Conservation (phyloP, 2,797 vertebrate genomes). For the Lycodopsis pacificus region DNA sequence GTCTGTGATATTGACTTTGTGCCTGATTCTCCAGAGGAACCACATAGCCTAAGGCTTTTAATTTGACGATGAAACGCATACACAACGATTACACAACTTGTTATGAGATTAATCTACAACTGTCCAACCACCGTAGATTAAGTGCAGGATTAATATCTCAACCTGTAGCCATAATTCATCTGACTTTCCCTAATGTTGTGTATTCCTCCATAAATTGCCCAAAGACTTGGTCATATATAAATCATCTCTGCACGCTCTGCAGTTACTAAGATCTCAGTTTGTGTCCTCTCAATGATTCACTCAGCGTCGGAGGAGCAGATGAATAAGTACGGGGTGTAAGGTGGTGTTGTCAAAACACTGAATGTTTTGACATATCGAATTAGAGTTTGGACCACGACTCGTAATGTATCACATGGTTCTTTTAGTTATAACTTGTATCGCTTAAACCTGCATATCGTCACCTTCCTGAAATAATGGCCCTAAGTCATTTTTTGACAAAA, state of each 20-base stretch:
- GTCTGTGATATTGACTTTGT: background rate
- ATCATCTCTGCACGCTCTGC: slow-evolving; percentile 3
- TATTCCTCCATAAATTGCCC: slow-evolving; percentile 15
- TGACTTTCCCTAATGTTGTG: slow-evolving; percentile 2
- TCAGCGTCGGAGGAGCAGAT: slow-evolving; percentile 8
- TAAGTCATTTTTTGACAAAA: no score
- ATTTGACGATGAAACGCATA: background rate
- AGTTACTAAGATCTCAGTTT: slow-evolving; percentile 42
- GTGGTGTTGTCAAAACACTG: slow-evolving; percentile 28
- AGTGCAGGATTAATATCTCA: slow-evolving; percentile 4
- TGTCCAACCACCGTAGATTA: slow-evolving; percentile 8
- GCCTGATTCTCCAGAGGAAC: background rate
- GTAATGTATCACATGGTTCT: no score
- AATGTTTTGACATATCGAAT: slow-evolving; percentile 25
- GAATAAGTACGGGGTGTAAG: background rate
- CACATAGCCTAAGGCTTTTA: background rate
- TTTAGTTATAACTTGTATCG: no score
- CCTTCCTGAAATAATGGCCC: no score
- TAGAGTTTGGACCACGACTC: slow-evolving; percentile 4
- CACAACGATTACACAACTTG: background rate
- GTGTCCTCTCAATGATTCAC: slow-evolving; percentile 46
- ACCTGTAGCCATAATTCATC: slow-evolving; percentile 10
- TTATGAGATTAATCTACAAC: slow-evolving; percentile 5
- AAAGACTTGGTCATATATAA: slow-evolving; percentile 40
- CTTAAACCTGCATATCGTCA: no score